Base-by-base conservation (phyloP, 2,888 invertebrate genomes). In the Xestia c-nigrum region DNA sequence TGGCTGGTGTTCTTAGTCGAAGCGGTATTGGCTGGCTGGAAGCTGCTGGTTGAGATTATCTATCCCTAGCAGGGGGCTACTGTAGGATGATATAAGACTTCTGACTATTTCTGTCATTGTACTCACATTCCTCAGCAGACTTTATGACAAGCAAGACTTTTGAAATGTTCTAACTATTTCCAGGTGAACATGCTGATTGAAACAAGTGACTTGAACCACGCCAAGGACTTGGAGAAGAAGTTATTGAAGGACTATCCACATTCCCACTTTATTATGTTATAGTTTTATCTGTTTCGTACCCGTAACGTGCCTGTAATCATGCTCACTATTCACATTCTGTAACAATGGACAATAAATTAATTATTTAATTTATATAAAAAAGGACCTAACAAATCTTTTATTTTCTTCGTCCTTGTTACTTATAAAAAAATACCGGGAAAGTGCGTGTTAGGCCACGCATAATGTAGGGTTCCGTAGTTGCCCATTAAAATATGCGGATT, bases 171-270 rank as follows among this genome's bases (percentile, higher is more conserved):
- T 47, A 21, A 16, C 14, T 38, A 66, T 10, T 64, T 82, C 0
- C 89, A 93, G 93, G 91, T 92, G 21, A 92, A 89, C 67, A 88
- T 93, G 89, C 78, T 93, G 69, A 91, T 93, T 47, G 93, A 93
- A 87, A 93, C 93, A 5, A 86, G 86, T 55, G 92, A 93, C 80
- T 59, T 87, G 59, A 85, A 87, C 63, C 93, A 93, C 71, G 92
- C 91, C 31, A 92, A 90, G 69, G 92, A 92, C 50, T 80, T 93
- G n/a, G 91, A 92, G 81, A 92, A 91, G 77, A 92, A 89, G 74
- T 84, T 93, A 59, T 21, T 87, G 66, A 93, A 92, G 74, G 92
- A 93, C 50, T 93, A 93, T 69, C 92, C 93, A 5, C 85, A 89
- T 38, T 90, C 91, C 1, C 90, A 89, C 79, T 90, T 91, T 74